These are phyloP conservation scores for Rhopalosiphum maidis DNA, from an alignment of 1,140 invertebrate genomes.

Conservation along the genomic window DNA sequence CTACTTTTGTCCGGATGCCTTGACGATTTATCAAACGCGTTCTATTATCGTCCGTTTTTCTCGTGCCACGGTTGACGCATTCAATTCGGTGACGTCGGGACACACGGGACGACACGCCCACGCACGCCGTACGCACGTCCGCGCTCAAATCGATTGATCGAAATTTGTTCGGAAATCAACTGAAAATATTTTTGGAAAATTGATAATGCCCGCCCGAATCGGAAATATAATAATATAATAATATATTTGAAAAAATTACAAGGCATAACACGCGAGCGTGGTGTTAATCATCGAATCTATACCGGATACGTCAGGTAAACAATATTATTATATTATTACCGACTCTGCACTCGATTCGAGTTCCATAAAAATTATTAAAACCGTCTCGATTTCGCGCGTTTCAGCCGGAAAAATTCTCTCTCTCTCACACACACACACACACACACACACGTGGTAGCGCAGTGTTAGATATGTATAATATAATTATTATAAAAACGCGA, in stretches of 20 bases:
- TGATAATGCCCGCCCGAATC: background rate
- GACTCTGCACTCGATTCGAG: background rate
- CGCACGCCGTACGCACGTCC: too few species aligned
- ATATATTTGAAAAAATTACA: background rate
- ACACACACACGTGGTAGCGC: too few species aligned
- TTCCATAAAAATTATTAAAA: background rate
- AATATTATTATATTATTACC: too few species aligned
- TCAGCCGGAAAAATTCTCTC: background rate
- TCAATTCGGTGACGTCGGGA: background rate
- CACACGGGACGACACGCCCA: background rate
- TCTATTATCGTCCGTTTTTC: background rate
- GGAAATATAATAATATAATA: background rate
- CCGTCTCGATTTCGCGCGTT: background rate
- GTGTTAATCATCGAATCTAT: background rate
- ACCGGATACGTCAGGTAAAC: background rate
- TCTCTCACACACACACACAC: background rate
- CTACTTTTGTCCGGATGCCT: background rate
- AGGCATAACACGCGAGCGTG: too few species aligned
- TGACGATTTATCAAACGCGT: background rate
- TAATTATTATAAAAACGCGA: background rate
- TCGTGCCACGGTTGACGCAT: background rate
- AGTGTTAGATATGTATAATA: background rate
- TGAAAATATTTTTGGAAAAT: background rate
- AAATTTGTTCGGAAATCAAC: background rate
- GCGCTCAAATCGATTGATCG: background rate